Base-by-base conservation (phyloP, 2,888 invertebrate genomes). In the Xestia rhomboidea region DNA sequence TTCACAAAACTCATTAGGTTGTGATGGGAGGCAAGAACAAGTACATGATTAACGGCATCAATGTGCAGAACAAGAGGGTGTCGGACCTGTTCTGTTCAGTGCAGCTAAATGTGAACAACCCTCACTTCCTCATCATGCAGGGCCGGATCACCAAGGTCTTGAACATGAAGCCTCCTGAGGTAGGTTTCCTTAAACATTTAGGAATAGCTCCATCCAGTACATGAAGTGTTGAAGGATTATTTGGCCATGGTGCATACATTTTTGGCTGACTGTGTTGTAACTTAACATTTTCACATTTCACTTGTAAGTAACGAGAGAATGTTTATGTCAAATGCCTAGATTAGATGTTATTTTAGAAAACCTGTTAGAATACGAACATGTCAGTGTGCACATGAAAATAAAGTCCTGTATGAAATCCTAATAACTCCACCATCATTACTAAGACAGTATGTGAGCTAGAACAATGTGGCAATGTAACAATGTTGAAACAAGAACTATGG, bases 111-210 rank as follows among this genome's bases (percentile, higher is more conserved):
- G 99, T 99, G 3, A 99, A 99, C 96, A 99, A 99, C 96, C 99
- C 99, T 0, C 99, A 99, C 94, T 99, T 99, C 95, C 97, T 99
- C 54, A 99, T 99, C 91, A 99, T 99, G 99, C 99, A 99, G 97
- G 99, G 99, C 0, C 97, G 99, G 85, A 99, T 99, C 87, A 99
- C 99, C 2, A 99, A 99, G 97, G 99, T 99, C 4, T 97, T 99
- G 44, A 99, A 99, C 93, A 99, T 99, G 99, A 99, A 99, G 93
- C 99, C 99, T 0, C 97, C 98, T 66, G 99, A 99, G 97, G 99
- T 99, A 94, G 92, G 91, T 44, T 15, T 30, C 62, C 11, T 21
- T 62, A 11, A 62, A 34, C 10, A 34, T 60, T 60, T 18, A 21
- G 30, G 60, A 15, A 30, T 27, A 27, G 57, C 57, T 7, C 27